Evolutionary conservation across 2,113 vertebrate species (phyloP).

Genomic region (Megaptera novaeangliae): DNA sequence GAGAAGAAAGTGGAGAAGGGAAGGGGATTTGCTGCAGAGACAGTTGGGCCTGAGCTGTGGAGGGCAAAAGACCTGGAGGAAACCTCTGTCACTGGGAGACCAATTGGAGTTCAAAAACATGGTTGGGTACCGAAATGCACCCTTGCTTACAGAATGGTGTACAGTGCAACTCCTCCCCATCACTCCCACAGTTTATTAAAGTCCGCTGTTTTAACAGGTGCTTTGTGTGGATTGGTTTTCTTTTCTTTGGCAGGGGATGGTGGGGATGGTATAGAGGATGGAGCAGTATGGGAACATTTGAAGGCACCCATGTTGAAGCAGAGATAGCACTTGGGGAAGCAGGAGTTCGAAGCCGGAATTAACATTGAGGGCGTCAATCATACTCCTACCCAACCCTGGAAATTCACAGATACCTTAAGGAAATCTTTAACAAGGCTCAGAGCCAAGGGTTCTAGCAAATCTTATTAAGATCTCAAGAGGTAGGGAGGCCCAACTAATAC

Average conservation of each 20-base stretch:
- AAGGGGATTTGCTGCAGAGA: background rate
- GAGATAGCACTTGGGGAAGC: background rate
- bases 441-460: background rate
- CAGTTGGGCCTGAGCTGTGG: background rate
- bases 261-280: background rate
- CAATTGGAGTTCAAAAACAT: background rate
- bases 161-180: no score
- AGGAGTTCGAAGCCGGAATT: background rate
- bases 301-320: background rate
- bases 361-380: background rate
- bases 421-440: background rate
- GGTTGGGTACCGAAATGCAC: no score
- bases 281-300: background rate
- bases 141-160: background rate
- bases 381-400: background rate
- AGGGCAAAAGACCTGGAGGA: background rate
- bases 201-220: background rate
- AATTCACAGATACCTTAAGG: background rate
- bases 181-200: background rate
- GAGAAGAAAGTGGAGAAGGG: background rate
- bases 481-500: background rate
- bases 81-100: background rate
- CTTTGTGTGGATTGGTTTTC: background rate
- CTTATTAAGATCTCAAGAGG: background rate
- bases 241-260: background rate